Evolutionary conservation across 1,140 invertebrate genomes (phyloP).

Genomic region (Drosophila lacertosa): DNA sequence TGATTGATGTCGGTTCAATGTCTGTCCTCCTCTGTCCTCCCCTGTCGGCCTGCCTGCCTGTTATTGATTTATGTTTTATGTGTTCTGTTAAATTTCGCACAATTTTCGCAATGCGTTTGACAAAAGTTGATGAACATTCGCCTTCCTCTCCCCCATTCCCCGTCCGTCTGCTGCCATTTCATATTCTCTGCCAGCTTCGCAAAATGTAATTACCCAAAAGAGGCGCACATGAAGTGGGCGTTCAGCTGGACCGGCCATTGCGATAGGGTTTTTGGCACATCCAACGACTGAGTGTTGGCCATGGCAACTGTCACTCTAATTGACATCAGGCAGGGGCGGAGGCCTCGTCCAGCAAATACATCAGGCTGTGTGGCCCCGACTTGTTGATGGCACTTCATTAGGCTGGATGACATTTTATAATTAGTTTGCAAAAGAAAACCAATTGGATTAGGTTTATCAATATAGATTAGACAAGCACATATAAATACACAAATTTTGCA

Average conservation of each 20-base stretch:
- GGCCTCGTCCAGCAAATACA: neutral
- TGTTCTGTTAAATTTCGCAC: conserved; percentile 60
- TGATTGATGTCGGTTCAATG: conserved; percentile 64
- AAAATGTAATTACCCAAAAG: conserved; percentile 75
- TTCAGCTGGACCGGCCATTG: conserved; percentile 23
- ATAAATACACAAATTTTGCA: no score
- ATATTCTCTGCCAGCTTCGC: neutral
- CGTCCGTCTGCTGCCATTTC: conserved; percentile 7
- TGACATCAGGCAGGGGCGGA: conserved; percentile 43
- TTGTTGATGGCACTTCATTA: conserved; percentile 40
- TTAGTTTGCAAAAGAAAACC: conserved; percentile 33
- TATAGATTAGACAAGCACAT: no score
- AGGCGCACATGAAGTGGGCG: conserved; percentile 43
- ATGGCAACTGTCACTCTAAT: conserved; percentile 70
- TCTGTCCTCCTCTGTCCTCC: conserved; percentile 1
- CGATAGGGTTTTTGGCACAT: conserved; percentile 34
- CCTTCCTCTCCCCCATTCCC: conserved; percentile 7
- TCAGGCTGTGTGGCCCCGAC: conserved; percentile 2
- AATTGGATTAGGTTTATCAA: neutral
- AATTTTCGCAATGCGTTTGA: conserved; percentile 68
- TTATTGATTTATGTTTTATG: conserved; percentile 75
- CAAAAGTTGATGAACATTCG: conserved; percentile 60
- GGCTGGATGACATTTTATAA: conserved; percentile 43
- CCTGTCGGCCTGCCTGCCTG: conserved; percentile 9
- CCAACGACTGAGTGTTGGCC: conserved; percentile 31